Evolutionary conservation across 1,140 invertebrate genomes (phyloP).

Genomic region (Trichonephila clavata): DNA sequence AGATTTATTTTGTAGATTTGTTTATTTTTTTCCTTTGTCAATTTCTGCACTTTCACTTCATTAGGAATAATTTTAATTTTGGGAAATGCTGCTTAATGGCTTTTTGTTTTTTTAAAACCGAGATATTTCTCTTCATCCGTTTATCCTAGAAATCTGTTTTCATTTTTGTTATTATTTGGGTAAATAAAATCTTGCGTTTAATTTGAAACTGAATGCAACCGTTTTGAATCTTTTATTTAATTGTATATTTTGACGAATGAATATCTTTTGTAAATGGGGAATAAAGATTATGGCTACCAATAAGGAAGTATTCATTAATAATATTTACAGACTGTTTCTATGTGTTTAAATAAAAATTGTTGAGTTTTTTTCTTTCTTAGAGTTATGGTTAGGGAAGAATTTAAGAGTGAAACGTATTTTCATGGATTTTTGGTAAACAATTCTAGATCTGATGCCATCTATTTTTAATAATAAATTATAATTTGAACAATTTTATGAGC

Average conservation of each 20-base stretch:
- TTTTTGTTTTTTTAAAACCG: neutral
- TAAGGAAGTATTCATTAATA: too few relatives aligned
- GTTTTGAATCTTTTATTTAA: neutral
- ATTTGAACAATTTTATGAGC: too few relatives aligned
- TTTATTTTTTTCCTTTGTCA: neutral
- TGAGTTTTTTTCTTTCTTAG: too few relatives aligned
- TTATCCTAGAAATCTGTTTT: neutral
- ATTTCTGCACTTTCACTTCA: slow-evolving; percentile 10
- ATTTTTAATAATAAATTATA: too few relatives aligned
- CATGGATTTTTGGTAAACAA: too few relatives aligned
- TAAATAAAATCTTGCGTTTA: neutral
- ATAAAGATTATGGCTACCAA: too few relatives aligned
- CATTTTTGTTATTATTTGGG: neutral
- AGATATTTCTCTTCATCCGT: neutral
- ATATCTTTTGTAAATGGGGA: too few relatives aligned
- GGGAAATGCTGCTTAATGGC: slow-evolving; percentile 37
- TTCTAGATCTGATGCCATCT: too few relatives aligned
- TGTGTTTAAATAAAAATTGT: too few relatives aligned
- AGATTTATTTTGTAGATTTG: neutral
- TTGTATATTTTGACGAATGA: neutral
- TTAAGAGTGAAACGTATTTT: too few relatives aligned
- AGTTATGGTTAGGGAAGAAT: too few relatives aligned
- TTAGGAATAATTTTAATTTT: slow-evolving; percentile 44
- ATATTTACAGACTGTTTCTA: too few relatives aligned
- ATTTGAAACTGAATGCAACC: neutral